Percentiles rank a stretch among this genome's conserved stretches.
These are phyloP conservation scores for Cyphomyrus plagiostoma DNA, from an alignment of 2,113 vertebrate genomes.

Conservation along the genomic window DNA sequence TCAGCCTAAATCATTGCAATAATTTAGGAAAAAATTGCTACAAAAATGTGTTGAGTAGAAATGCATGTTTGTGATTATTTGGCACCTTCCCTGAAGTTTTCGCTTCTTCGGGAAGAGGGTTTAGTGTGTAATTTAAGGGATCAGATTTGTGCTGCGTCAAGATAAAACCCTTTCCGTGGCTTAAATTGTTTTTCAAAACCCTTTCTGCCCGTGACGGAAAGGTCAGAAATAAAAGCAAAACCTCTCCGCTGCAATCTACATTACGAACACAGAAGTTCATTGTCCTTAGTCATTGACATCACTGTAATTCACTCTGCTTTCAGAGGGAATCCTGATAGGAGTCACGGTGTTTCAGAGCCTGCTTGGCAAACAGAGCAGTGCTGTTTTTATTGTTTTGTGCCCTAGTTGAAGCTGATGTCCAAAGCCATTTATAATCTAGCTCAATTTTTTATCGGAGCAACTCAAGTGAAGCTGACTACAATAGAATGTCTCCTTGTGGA, in stretches of 20 bases:
- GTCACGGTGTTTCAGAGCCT: background rate
- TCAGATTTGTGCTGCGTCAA: background rate
- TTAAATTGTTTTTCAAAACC: background rate
- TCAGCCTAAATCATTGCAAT: background rate
- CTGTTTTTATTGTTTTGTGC: background rate
- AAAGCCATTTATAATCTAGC: background rate
- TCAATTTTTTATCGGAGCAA: background rate
- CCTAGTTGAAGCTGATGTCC: background rate
- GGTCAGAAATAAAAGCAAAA: background rate
- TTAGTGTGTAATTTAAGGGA: background rate
- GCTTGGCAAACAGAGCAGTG: background rate
- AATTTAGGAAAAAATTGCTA: background rate
- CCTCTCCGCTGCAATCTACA: background rate
- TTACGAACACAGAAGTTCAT: slow-evolving; percentile 2
- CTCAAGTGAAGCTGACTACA: background rate
- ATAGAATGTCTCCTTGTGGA: background rate
- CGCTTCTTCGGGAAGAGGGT: background rate
- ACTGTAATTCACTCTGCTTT: background rate
- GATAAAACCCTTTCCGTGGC: background rate
- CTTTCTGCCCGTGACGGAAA: background rate
- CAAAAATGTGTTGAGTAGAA: background rate
- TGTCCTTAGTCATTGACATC: slow-evolving; percentile 7
- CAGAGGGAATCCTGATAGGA: background rate
- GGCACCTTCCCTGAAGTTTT: background rate
- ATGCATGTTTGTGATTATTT: background rate